These are phyloP conservation scores for Drosophila kikkawai DNA, from an alignment of 1,140 invertebrate species.

Conservation along the genomic window DNA sequence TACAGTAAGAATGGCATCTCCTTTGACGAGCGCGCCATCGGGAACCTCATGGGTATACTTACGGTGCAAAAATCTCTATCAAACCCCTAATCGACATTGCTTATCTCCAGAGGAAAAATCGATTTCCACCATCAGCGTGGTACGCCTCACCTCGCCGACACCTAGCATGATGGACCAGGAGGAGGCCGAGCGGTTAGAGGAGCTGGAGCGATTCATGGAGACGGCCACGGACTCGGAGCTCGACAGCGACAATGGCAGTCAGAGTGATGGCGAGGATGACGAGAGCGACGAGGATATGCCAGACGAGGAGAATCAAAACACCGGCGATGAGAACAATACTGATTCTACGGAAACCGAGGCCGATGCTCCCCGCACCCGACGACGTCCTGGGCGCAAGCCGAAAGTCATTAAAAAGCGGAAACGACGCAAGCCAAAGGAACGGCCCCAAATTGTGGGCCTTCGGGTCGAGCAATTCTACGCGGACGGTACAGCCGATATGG, in stretches of 20 bases:
- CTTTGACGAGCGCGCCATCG: constrained; percentile 89
- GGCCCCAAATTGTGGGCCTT: constrained; percentile 75
- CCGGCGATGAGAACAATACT: constrained; percentile 53
- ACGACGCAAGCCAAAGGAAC: constrained; percentile 70
- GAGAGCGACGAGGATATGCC: constrained; percentile 55
- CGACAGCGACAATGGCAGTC: constrained; percentile 57
- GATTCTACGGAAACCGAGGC: constrained; percentile 72
- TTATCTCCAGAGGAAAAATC: constrained; percentile 72
- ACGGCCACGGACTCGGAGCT: constrained; percentile 55
- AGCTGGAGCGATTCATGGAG: constrained; percentile 62
- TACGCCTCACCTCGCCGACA: constrained; percentile 80
- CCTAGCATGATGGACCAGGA: constrained; percentile 84
- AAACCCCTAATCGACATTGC: constrained; percentile 1
- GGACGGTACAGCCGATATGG: constrained; percentile 69
- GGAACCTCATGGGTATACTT: constrained; percentile 89
- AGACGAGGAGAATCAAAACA: constrained; percentile 71
- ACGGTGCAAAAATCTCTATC: constrained; percentile 4
- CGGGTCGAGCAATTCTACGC: constrained; percentile 80
- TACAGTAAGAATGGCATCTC: constrained; percentile 91
- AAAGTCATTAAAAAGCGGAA: constrained; percentile 64
- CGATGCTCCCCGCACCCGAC: constrained; percentile 55
- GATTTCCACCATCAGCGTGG: constrained; percentile 80
- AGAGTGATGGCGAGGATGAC: constrained; percentile 44
- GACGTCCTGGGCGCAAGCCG: constrained; percentile 65
- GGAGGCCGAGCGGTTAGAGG: constrained; percentile 68